phyloP scores from a whole-genome alignment of 2,113 vertebrate species.

The Mormyrus lacerda region DNA sequence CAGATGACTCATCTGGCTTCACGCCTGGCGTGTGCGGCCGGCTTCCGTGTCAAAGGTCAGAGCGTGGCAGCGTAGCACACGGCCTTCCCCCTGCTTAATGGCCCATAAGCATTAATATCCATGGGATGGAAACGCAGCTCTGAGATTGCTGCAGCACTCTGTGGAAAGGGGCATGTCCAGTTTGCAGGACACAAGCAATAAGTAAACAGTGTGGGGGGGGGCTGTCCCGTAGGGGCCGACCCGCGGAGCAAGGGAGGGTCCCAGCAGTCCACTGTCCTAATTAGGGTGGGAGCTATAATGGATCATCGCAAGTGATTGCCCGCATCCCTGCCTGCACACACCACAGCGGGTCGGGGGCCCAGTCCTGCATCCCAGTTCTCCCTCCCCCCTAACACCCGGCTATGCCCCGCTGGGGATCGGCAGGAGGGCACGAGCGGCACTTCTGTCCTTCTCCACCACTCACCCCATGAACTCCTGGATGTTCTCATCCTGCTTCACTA shows the following conservation, averaged over 20 bases:
- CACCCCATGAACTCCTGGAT: not conserved
- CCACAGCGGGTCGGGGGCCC: not conserved
- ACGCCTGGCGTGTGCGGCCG: not conserved
- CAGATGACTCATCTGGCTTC: not conserved
- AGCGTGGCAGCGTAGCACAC: not conserved
- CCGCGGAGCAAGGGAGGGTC: slow-evolving; percentile 23
- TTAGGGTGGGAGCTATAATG: slow-evolving; percentile 38
- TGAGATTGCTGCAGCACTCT: not conserved
- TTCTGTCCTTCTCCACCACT: not conserved
- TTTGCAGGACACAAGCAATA: not conserved
- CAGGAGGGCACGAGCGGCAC: not conserved
- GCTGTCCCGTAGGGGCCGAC: not conserved
- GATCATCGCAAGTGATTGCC: slow-evolving; percentile 25
- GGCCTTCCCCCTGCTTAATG: not conserved
- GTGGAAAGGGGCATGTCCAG: not conserved
- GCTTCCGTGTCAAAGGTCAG: not conserved
- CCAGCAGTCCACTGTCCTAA: slow-evolving; percentile 43
- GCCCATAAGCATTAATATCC: not conserved
- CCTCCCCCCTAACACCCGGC: slow-evolving; percentile 22
- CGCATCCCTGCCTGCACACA: slow-evolving; percentile 39
- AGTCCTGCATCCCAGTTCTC: not conserved
- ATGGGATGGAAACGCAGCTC: not conserved
- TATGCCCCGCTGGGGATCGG: not conserved
- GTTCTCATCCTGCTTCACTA: not conserved
- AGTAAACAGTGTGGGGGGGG: not conserved